Evolutionary conservation across 2,888 invertebrate species (phyloP).

Genomic region (Glaucopsyche alexis): DNA sequence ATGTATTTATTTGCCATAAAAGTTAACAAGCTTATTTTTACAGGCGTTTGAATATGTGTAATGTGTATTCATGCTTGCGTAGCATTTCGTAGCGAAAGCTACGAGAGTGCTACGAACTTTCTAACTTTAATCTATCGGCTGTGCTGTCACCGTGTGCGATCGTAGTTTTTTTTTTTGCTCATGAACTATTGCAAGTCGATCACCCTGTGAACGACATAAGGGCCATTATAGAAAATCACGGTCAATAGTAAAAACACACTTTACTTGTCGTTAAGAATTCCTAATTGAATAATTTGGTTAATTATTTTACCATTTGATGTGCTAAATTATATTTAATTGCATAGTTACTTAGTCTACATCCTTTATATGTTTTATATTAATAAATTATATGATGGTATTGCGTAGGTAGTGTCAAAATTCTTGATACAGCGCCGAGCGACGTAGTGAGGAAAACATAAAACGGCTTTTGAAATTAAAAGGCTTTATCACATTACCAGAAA

Average conservation of each 20-base stretch:
- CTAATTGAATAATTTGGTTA: neutral
- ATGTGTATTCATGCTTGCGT: too few relatives aligned
- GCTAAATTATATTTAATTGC: too few relatives aligned
- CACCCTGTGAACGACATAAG: neutral
- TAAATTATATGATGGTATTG: neutral
- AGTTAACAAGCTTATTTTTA: too few relatives aligned
- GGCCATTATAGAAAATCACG: neutral
- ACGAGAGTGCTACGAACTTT: conserved; percentile 10
- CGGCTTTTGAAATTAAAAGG: neutral
- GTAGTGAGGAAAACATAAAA: neutral
- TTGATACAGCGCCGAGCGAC: neutral
- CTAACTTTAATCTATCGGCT: neutral
- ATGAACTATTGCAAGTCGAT: too few relatives aligned
- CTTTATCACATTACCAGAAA: neutral
- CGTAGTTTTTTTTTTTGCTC: neutral
- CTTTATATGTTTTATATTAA: too few relatives aligned
- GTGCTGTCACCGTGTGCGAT: neutral
- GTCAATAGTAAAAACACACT: neutral
- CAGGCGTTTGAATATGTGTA: too few relatives aligned
- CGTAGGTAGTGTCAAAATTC: neutral
- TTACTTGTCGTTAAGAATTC: neutral
- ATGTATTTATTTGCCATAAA: too few relatives aligned
- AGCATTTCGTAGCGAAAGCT: neutral
- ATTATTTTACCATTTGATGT: too few relatives aligned
- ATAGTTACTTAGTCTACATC: too few relatives aligned